Conservation (phyloP, 2,113 vertebrate species). For the Xenopus borealis region DNA sequence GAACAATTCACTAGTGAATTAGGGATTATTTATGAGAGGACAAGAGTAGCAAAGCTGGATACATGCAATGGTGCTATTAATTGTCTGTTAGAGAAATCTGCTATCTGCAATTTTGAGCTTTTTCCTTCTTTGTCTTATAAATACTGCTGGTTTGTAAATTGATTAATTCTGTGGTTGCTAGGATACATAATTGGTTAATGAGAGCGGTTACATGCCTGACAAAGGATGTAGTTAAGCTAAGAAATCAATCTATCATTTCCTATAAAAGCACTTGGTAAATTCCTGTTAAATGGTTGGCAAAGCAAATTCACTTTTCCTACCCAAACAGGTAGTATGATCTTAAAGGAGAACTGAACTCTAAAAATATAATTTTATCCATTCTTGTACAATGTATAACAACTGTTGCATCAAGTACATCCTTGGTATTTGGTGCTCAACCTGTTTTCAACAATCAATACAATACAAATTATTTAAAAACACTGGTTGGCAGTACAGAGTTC, state of each 20-base stretch:
- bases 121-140: slow-evolving; percentile 12
- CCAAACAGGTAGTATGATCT: too few relatives aligned
- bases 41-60: background rate
- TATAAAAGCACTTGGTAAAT: slow-evolving; percentile 11
- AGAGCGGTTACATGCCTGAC: slow-evolving; percentile 7
- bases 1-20: too few relatives aligned
- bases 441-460: too few relatives aligned
- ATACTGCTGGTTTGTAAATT: slow-evolving; percentile 19
- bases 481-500: too few relatives aligned
- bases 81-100: background rate
- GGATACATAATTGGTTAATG: slow-evolving; percentile 34
- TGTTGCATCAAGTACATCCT: too few relatives aligned
- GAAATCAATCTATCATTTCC: slow-evolving; percentile 20
- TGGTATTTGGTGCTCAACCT: too few relatives aligned
- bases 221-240: background rate
- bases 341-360: too few relatives aligned
- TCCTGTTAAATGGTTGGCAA: background rate
- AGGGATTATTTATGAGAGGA: background rate
- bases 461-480: too few relatives aligned
- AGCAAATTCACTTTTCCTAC: too few relatives aligned
- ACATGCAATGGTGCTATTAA: background rate
- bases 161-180: slow-evolving; percentile 30
- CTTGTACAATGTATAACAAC: too few relatives aligned
- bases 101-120: background rate
- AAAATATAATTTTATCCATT: too few relatives aligned